Percentiles rank a stretch among this genome's conserved stretches.
phyloP scores from a whole-genome alignment of 1,140 invertebrate species.

The Drosophila lacertosa region DNA sequence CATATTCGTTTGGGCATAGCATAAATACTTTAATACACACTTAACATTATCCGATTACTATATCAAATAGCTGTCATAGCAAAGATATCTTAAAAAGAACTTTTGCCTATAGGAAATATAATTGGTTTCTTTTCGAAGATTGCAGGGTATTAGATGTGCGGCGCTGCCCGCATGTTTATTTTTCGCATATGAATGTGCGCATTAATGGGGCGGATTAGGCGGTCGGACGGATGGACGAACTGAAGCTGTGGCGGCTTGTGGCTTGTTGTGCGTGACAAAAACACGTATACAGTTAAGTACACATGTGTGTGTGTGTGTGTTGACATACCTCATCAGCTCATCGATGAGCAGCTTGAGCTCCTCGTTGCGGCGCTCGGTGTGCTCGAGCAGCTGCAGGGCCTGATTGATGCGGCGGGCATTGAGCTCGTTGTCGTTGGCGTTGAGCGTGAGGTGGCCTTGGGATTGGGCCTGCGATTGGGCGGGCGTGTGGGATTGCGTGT shows the following conservation, averaged over 20 bases:
- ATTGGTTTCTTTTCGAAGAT: too few relatives aligned
- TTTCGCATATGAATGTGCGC: slow-evolving; percentile 19
- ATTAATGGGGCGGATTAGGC: slow-evolving; percentile 11
- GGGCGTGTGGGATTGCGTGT: slow-evolving; percentile 4
- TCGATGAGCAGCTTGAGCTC: slow-evolving; percentile 80
- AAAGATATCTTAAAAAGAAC: too few relatives aligned
- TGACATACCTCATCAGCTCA: slow-evolving; percentile 74
- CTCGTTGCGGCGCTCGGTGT: slow-evolving; percentile 77
- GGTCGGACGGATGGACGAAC: background rate
- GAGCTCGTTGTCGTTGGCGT: slow-evolving; percentile 55
- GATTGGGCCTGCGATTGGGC: background rate
- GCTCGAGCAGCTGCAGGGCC: slow-evolving; percentile 74
- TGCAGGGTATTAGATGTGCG: slow-evolving; percentile 2
- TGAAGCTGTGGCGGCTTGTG: slow-evolving; percentile 14
- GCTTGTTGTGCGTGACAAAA: background rate
- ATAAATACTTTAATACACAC: too few relatives aligned
- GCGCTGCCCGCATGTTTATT: background rate
- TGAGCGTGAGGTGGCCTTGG: background rate
- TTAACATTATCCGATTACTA: too few relatives aligned
- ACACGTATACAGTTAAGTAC: background rate
- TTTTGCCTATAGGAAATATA: too few relatives aligned
- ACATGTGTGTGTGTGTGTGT: background rate
- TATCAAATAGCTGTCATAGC: too few relatives aligned
- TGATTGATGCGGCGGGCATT: slow-evolving; percentile 73
- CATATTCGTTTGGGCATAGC: too few relatives aligned